Evolutionary conservation across 2,888 invertebrate species (phyloP).

Genomic region (Mylabris sibirica): DNA sequence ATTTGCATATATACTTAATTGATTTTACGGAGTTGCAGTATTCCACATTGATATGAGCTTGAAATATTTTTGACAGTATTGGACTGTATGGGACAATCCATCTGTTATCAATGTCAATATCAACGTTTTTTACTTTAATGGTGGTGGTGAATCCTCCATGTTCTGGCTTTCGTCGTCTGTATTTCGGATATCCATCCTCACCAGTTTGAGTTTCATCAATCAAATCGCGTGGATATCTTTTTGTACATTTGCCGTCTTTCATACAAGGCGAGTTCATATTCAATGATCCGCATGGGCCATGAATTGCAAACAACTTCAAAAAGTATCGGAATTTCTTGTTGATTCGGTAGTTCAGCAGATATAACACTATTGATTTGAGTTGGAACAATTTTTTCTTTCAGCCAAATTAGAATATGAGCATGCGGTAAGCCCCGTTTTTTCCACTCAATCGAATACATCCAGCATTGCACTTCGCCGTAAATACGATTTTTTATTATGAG

Average conservation of each 20-base stretch:
- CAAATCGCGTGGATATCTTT: constrained; percentile 39
- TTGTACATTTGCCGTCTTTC: constrained; percentile 51
- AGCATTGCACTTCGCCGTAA: constrained; percentile 23
- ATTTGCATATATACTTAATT: constrained; percentile 57
- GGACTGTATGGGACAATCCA: constrained; percentile 55
- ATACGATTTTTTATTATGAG: constrained; percentile 18
- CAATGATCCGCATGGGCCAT: constrained; percentile 47
- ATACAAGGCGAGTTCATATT: constrained; percentile 38
- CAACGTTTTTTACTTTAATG: constrained; percentile 24
- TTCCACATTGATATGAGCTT: constrained; percentile 53
- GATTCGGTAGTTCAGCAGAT: background rate
- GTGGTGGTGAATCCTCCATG: constrained; percentile 25
- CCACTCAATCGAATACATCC: constrained; percentile 37
- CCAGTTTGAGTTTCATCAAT: background rate
- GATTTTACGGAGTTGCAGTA: constrained; percentile 54
- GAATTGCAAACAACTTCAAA: constrained; percentile 45
- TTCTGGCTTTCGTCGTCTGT: constrained; percentile 38
- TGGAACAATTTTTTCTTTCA: constrained; percentile 31
- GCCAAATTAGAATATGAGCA: constrained; percentile 42
- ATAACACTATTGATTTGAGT: background rate
- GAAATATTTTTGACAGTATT: constrained; percentile 38
- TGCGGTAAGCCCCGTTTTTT: constrained; percentile 23
- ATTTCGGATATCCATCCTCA: constrained; percentile 49
- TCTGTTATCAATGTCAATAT: constrained; percentile 48
- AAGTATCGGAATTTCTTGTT: background rate